These are phyloP conservation scores for Calycopis cecrops DNA, from an alignment of 1,140 invertebrate genomes.

Conservation along the genomic window DNA sequence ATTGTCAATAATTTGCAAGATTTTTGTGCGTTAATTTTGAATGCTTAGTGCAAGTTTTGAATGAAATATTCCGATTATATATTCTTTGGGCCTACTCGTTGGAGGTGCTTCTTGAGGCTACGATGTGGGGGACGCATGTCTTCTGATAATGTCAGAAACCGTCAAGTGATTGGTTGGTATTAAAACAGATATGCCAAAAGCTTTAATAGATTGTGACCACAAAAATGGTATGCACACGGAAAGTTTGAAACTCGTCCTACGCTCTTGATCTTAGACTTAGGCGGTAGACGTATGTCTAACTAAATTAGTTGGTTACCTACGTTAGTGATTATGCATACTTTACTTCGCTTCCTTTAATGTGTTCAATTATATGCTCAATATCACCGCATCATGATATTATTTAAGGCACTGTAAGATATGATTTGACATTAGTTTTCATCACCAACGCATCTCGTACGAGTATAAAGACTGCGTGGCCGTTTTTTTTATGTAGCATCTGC, in stretches of 20 bases:
- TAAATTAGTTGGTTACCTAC: slow-evolving; percentile 15
- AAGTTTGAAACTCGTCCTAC: slow-evolving; percentile 5
- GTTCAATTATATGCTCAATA: slow-evolving; percentile 64
- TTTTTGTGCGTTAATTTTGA: slow-evolving; percentile 45
- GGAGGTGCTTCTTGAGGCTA: slow-evolving; percentile 1
- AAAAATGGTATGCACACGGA: slow-evolving; percentile 1
- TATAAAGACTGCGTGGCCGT: slow-evolving; percentile 30
- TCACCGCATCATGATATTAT: slow-evolving; percentile 23
- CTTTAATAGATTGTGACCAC: slow-evolving; percentile 8
- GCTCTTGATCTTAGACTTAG: neutral
- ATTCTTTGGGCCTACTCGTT: neutral
- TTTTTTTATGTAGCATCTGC: slow-evolving; percentile 10
- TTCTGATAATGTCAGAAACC: neutral
- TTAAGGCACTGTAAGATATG: slow-evolving; percentile 32
- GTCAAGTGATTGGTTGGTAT: neutral
- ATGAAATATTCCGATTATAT: neutral
- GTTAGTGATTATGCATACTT: slow-evolving; percentile 11
- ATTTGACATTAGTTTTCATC: slow-evolving; percentile 15
- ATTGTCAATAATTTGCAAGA: slow-evolving; percentile 66
- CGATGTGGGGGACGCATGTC: neutral
- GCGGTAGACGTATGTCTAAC: slow-evolving; percentile 1
- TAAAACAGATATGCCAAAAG: slow-evolving; percentile 2
- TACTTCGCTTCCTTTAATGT: slow-evolving; percentile 65
- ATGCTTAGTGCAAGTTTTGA: slow-evolving; percentile 11
- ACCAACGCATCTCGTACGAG: slow-evolving; percentile 6